phyloP scores from a whole-genome alignment of 2,113 vertebrate species.

The Sigmodon hispidus region DNA sequence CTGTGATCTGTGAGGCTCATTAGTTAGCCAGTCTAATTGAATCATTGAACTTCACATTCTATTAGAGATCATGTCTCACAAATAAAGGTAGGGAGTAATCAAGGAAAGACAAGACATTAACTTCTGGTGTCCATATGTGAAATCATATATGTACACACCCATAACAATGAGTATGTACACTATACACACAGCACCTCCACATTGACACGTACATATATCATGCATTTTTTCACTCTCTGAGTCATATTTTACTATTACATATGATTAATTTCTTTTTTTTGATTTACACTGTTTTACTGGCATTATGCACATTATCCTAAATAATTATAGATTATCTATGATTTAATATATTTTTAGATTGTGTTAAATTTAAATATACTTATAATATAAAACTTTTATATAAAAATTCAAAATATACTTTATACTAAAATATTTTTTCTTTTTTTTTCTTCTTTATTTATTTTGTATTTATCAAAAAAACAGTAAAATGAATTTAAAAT shows the following conservation, averaged over 20 bases:
- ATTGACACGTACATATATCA: not conserved
- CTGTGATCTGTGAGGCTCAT: not conserved
- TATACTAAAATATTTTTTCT: no score
- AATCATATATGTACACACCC: not conserved
- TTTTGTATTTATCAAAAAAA: no score
- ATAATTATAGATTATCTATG: no score
- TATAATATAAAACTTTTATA: no score
- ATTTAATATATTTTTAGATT: no score
- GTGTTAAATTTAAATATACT: no score
- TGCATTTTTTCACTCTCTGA: not conserved
- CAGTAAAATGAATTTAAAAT: no score
- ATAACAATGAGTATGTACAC: not conserved
- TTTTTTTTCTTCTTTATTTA: no score
- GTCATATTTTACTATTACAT: constrained; percentile 30
- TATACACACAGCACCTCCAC: not conserved
- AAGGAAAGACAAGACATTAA: not conserved
- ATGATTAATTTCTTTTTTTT: no score
- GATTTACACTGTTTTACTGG: no score
- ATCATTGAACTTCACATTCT: not conserved
- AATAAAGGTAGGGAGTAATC: not conserved
- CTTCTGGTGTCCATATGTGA: not conserved
- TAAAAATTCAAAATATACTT: no score
- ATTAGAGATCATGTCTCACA: not conserved
- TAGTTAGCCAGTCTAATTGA: not conserved
- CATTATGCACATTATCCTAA: no score